Evolutionary conservation across 2,797 vertebrate genomes (phyloP).

Genomic region (Xenopus petersii): DNA sequence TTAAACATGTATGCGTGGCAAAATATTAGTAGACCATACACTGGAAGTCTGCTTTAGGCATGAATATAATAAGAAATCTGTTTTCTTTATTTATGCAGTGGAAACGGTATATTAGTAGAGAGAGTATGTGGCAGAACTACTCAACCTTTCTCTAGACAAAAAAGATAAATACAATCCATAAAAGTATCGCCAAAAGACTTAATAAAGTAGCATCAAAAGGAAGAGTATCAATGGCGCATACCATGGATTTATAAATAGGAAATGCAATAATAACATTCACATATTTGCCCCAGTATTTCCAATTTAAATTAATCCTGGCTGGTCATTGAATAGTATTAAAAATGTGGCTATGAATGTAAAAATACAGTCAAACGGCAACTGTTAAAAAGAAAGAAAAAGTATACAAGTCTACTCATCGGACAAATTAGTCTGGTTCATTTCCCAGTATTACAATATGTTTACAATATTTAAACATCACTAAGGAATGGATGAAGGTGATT

Average conservation of each 20-base stretch:
- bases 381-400: background rate
- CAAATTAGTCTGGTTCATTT: no score
- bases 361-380: background rate
- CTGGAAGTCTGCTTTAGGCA: background rate
- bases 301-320: background rate
- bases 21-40: background rate
- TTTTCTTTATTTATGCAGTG: background rate
- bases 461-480: no score
- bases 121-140: background rate
- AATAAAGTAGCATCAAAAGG: conserved; percentile 2
- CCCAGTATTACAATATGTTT: no score
- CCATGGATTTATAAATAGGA: background rate
- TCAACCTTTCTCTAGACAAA: background rate
- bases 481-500: no score
- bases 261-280: background rate
- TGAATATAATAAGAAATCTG: background rate
- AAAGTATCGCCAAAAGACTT: background rate
- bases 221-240: background rate
- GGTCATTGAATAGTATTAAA: background rate
- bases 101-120: background rate
- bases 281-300: background rate
- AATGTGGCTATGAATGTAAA: background rate
- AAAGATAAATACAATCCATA: background rate
- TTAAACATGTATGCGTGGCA: no score
- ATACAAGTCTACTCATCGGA: no score